Evolutionary conservation across 2,888 invertebrate species (phyloP).

Genomic region (Erannis defoliaria): DNA sequence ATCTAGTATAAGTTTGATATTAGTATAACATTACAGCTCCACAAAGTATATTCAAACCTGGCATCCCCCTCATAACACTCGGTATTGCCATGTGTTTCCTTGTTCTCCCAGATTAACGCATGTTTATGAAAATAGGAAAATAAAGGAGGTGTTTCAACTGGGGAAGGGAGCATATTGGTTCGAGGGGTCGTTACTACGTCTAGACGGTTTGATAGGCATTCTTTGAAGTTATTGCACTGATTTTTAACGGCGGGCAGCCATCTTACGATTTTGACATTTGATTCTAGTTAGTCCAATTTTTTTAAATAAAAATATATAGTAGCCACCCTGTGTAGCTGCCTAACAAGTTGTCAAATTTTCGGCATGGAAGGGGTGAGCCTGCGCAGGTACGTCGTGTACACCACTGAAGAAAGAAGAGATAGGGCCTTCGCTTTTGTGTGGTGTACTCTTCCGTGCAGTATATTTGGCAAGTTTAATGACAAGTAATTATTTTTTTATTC

Average conservation of each 20-base stretch:
- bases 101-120: conserved; percentile 54
- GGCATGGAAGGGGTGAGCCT: too few species aligned
- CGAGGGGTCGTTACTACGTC: conserved; percentile 25
- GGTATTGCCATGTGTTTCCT: conserved; percentile 55
- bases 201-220: conserved; percentile 31
- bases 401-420: too few species aligned
- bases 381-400: too few species aligned
- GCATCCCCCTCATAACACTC: conserved; percentile 29
- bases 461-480: too few species aligned
- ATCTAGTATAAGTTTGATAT: too few species aligned
- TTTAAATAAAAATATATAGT: too few species aligned
- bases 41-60: conserved; percentile 4
- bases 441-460: too few species aligned
- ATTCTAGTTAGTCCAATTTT: too few species aligned
- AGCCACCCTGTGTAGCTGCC: too few species aligned
- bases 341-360: too few species aligned
- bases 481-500: too few species aligned
- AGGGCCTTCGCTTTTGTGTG: too few species aligned
- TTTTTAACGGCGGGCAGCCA: conserved; percentile 17
- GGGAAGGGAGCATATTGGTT: conserved; percentile 17
- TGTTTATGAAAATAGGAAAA: conserved; percentile 22
- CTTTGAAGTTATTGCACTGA: conserved; percentile 12
- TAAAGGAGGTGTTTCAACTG: conserved; percentile 17
- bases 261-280: conserved; percentile 6
- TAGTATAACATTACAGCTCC: background rate